phyloP scores from a whole-genome alignment of 2,797 vertebrate species.

The Eupleurogrammus muticus region DNA sequence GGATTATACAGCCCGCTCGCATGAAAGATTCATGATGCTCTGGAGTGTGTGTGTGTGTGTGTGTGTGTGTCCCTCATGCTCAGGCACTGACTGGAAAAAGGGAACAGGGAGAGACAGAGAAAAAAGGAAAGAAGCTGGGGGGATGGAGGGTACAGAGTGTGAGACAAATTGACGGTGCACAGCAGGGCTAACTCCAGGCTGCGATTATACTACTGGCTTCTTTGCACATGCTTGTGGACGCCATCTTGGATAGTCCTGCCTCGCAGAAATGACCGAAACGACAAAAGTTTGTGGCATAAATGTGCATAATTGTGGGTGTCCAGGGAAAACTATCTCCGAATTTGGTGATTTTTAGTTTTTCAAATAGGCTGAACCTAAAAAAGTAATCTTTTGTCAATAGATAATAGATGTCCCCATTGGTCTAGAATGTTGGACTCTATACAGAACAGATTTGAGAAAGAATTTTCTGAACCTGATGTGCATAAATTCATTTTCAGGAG shows the following conservation, averaged over 20 bases:
- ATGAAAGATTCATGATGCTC: slow-evolving; percentile 89
- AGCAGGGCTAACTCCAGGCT: slow-evolving; percentile 67
- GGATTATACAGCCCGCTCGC: slow-evolving; percentile 84
- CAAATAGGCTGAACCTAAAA: neutral
- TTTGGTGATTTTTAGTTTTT: neutral
- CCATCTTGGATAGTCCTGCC: slow-evolving; percentile 51
- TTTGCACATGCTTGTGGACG: slow-evolving; percentile 45
- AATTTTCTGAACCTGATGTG: neutral
- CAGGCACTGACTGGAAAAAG: slow-evolving; percentile 75
- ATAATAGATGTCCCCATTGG: neutral
- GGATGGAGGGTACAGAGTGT: slow-evolving; percentile 67
- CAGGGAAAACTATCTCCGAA: neutral
- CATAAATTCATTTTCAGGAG: neutral
- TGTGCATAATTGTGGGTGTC: neutral
- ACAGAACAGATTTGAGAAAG: neutral
- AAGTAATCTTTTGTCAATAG: neutral
- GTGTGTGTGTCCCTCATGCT: slow-evolving; percentile 53
- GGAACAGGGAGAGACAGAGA: slow-evolving; percentile 68
- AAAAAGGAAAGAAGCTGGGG: slow-evolving; percentile 53
- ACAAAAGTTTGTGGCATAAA: slow-evolving; percentile 25
- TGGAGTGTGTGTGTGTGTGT: slow-evolving; percentile 52
- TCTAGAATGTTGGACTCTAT: neutral
- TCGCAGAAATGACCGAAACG: slow-evolving; percentile 25
- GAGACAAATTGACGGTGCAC: slow-evolving; percentile 78
- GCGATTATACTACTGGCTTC: slow-evolving; percentile 64